Evolutionary conservation across 2,797 vertebrate species (phyloP), one percentile per base, ranked within the genome.

Genomic region (Spheniscus humboldti): DNA sequence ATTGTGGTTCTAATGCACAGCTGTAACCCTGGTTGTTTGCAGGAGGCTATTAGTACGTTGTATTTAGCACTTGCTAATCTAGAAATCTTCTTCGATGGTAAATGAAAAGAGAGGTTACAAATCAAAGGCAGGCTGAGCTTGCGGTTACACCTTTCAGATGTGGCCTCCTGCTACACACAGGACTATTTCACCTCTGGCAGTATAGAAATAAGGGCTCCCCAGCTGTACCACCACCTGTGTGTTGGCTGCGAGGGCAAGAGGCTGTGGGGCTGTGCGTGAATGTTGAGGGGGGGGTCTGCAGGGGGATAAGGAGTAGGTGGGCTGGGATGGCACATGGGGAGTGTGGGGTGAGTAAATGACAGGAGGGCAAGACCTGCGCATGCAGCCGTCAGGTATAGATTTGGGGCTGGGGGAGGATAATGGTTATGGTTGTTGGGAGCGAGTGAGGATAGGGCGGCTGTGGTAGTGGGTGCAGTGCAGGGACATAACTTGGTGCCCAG

Each of bases 181-280:
- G 66, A 68, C 43, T 63, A 15, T 69, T 87, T 83, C 1, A 4
- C 23, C 39, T 37, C 47, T 27, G 67, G 37, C 2, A 19, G 39
- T 4, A 33, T 0, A 30, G 72, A 47, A 77, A n/a, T 6, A 18
- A 71, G 31, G 18, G 23, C 15, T 85, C 24, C 13, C 14, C 11
- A 37, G 57, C 14, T 2, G 2, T 22, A 6, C 27, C 31, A 52
- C 24, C 28, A 11, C 17, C 5, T 14, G 0, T 2, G 13, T 20
- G n/a, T 13, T 11, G 35, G 25, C 35, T 80, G 52, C 1, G 0
- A 50, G 37, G 19, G 18, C 23, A 28, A 18, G 59, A 79, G 30
- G 11, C 39, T 60, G 8, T 13, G 30, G 31, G 31, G 35, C 15
- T 6, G 0, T 1, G 9, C 1, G 4, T 52, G 60, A 47, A 25